Percentiles rank a stretch among this genome's conserved stretches.
Evolutionary conservation across 2,888 invertebrate species (phyloP).

Genomic region (Sphaerophoria taeniata): DNA sequence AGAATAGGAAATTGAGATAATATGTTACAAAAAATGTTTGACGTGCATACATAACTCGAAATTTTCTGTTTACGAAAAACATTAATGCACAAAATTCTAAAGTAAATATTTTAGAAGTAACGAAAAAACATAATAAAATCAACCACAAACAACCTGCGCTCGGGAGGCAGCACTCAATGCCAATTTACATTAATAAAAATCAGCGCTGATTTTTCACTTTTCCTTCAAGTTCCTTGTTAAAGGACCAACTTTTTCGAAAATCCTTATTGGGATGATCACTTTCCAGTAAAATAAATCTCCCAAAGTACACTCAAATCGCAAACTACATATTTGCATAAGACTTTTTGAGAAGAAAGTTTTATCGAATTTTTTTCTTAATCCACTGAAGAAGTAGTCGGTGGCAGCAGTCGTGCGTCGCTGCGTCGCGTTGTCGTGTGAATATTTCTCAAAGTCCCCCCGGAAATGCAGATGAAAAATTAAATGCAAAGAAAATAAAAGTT

Average conservation of each 20-base stretch:
- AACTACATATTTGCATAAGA: constrained; percentile 59
- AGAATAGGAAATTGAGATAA: constrained; percentile 8
- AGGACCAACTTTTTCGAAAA: constrained; percentile 14
- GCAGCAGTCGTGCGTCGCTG: not conserved
- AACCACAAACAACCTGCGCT: not conserved
- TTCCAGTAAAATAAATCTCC: constrained; percentile 50
- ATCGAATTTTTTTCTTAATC: constrained; percentile 52
- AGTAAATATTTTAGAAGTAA: not conserved
- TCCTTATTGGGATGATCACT: constrained; percentile 44
- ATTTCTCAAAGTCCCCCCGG: constrained; percentile 24
- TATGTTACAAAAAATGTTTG: constrained; percentile 2
- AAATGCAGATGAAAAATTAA: constrained; percentile 40
- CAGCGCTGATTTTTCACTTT: not conserved
- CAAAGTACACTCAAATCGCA: constrained; percentile 47
- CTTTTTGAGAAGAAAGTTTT: constrained; percentile 44
- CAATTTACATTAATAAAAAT: constrained; percentile 25
- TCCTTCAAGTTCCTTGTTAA: not conserved
- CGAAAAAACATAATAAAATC: not conserved
- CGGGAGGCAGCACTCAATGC: not conserved
- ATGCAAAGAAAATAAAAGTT: constrained; percentile 14
- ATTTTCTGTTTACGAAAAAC: not conserved
- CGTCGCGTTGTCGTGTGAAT: not conserved
- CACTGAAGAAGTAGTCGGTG: constrained; percentile 26
- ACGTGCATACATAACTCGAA: constrained; percentile 1
- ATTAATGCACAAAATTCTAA: not conserved